phyloP scores from a whole-genome alignment of 2,888 invertebrate genomes.

The Amiota minor region DNA sequence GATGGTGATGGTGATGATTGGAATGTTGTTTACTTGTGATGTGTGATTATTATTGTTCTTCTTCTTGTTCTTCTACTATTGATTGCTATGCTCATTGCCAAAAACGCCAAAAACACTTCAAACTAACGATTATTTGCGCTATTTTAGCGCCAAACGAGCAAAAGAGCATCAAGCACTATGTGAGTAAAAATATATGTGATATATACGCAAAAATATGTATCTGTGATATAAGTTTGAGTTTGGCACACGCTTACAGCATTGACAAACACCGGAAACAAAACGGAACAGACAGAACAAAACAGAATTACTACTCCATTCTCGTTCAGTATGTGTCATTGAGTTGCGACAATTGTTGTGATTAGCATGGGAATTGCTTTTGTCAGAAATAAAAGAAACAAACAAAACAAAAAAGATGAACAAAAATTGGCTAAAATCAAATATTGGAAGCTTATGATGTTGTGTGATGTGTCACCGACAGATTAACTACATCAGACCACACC shows the following conservation, averaged over 20 bases:
- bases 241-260: not conserved
- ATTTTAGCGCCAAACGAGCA: conserved; percentile 11
- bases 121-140: conserved; percentile 20
- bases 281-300: not conserved
- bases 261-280: not conserved
- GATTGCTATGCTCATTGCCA: conserved; percentile 21
- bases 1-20: conserved; percentile 7
- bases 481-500: not conserved
- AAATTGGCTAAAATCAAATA: conserved; percentile 16
- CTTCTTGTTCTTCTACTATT: not conserved
- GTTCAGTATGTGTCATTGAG: conserved; percentile 33
- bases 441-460: conserved; percentile 40
- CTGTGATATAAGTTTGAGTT: not conserved
- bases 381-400: conserved; percentile 57
- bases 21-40: not conserved
- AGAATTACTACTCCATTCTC: not conserved
- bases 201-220: not conserved
- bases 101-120: conserved; percentile 17
- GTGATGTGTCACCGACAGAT: conserved; percentile 58
- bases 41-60: not conserved
- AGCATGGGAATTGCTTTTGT: conserved; percentile 62
- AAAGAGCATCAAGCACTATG: not conserved
- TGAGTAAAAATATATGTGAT: not conserved
- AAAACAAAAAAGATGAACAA: conserved; percentile 45
- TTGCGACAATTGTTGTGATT: conserved; percentile 65